phyloP scores from a whole-genome alignment of 2,113 vertebrate species.

The Uropsilus gracilis region DNA sequence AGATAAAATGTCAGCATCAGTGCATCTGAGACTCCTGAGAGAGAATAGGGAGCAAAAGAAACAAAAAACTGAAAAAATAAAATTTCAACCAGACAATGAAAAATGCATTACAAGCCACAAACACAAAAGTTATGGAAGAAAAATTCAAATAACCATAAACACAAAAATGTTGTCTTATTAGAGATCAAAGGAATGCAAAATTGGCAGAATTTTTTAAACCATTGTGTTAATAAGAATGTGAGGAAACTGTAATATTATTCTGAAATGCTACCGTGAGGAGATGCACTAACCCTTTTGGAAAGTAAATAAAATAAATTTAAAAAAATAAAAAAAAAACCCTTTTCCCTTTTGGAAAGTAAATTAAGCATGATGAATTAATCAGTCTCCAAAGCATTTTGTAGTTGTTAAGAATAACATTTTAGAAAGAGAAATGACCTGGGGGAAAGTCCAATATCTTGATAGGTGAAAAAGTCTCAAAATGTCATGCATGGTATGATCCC shows the following conservation, averaged over 20 bases:
- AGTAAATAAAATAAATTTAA: too few relatives aligned
- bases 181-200: slow-evolving; percentile 49
- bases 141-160: neutral
- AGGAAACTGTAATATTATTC: neutral
- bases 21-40: slow-evolving; percentile 38
- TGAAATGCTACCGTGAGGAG: neutral
- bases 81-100: slow-evolving; percentile 35
- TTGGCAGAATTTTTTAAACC: slow-evolving; percentile 6
- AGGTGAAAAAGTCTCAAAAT: slow-evolving; percentile 31
- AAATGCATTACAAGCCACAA: slow-evolving; percentile 16
- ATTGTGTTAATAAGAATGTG: slow-evolving; percentile 17
- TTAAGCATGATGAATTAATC: neutral
- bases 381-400: slow-evolving; percentile 28
- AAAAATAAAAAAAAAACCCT: too few relatives aligned
- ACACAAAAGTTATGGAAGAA: slow-evolving; percentile 26
- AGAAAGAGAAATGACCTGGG: neutral
- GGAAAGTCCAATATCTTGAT: neutral
- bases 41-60: neutral
- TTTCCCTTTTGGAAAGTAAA: slow-evolving; percentile 31
- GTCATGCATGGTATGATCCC: neutral
- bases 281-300: neutral
- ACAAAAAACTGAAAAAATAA: slow-evolving; percentile 46
- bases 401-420: slow-evolving; percentile 34
- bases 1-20: neutral
- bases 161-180: slow-evolving; percentile 32